Percentiles rank a stretch among this genome's conserved stretches.
These are phyloP conservation scores for Cerceris ruficornis DNA, from an alignment of 2,888 invertebrate species.

Conservation along the genomic window DNA sequence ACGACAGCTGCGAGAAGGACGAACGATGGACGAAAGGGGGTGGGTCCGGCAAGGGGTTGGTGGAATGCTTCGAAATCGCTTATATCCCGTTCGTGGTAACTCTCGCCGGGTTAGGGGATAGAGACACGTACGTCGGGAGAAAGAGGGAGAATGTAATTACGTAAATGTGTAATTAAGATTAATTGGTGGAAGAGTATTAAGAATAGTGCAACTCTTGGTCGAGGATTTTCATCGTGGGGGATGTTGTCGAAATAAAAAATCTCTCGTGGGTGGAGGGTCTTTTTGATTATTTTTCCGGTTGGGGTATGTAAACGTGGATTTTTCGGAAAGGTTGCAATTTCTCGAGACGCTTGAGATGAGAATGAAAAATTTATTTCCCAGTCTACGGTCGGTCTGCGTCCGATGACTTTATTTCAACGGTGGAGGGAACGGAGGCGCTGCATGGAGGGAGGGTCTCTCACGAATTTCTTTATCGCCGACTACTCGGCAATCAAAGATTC, in stretches of 20 bases:
- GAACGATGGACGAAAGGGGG: constrained; percentile 30
- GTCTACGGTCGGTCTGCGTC: neutral
- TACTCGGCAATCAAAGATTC: neutral
- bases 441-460: neutral
- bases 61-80: constrained; percentile 51
- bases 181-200: constrained; percentile 16
- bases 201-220: neutral
- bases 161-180: constrained; percentile 35
- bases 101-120: constrained; percentile 23
- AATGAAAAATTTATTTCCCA: too few relatives aligned
- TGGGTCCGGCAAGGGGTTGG: constrained; percentile 32
- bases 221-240: neutral
- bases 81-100: constrained; percentile 48
- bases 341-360: too few relatives aligned
- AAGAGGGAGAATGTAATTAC: constrained; percentile 26
- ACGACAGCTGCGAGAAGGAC: constrained; percentile 30
- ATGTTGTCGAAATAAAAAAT: too few relatives aligned
- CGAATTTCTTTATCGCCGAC: neutral
- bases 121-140: constrained; percentile 20
- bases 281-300: neutral
- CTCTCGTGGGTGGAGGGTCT: neutral
- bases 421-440: neutral
- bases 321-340: too few relatives aligned
- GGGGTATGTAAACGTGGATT: too few relatives aligned
- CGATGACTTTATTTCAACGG: neutral